Evolutionary conservation across 53 echinoderm and acorn worm species (phyloP).

Genomic region (Holothuria scabra): DNA sequence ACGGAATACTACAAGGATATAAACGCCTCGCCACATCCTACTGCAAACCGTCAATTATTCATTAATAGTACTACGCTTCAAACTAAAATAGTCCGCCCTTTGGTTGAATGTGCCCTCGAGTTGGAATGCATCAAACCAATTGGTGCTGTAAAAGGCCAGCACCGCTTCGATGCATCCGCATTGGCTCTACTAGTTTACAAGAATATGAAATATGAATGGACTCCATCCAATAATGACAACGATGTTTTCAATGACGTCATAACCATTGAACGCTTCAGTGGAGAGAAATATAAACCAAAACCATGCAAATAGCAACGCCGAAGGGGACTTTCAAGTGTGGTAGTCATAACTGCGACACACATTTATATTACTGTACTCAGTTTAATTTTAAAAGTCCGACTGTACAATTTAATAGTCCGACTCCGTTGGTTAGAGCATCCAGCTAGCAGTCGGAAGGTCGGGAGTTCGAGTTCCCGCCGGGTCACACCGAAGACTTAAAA

Average conservation of each 20-base stretch:
- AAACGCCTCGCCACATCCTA: constrained; percentile 51
- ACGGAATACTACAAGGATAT: constrained; percentile 38
- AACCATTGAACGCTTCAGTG: background rate
- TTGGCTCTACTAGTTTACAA: constrained; percentile 65
- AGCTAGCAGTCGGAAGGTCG: too few relatives aligned
- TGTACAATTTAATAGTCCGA: too few relatives aligned
- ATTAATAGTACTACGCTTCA: constrained; percentile 69
- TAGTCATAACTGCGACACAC: too few relatives aligned
- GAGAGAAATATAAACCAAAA: background rate
- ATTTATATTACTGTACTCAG: too few relatives aligned
- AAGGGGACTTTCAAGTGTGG: too few relatives aligned
- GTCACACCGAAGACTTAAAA: too few relatives aligned
- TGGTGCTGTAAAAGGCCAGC: constrained; percentile 24
- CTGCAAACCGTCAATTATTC: constrained; percentile 66
- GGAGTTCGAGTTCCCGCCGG: too few relatives aligned
- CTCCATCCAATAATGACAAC: constrained; percentile 54
- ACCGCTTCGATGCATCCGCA: constrained; percentile 64
- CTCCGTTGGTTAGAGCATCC: too few relatives aligned
- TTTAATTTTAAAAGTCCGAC: too few relatives aligned
- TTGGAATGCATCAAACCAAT: constrained; percentile 55
- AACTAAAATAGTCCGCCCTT: constrained; percentile 47
- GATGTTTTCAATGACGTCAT: constrained; percentile 30
- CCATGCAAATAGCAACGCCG: background rate
- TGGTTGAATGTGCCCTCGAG: constrained; percentile 56
- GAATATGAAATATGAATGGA: constrained; percentile 65